Percentiles rank a stretch among this genome's conserved stretches.
Evolutionary conservation across 2,888 invertebrate genomes (phyloP).

Genomic region (Tuberolachnus salignus): DNA sequence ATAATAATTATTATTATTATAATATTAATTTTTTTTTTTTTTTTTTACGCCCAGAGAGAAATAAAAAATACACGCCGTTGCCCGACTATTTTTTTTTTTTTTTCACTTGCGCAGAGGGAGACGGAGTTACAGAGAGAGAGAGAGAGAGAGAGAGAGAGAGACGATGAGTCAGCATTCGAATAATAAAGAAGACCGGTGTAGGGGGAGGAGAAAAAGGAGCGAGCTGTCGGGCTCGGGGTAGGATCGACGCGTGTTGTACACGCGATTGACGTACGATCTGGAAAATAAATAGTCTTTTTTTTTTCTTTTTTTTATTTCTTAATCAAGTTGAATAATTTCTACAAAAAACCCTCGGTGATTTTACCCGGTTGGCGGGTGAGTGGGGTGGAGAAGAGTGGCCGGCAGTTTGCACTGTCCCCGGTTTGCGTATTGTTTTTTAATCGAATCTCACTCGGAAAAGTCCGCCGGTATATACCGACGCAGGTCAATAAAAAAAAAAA

Average conservation of each 20-base stretch:
- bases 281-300: no score
- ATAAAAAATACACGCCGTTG: conserved; percentile 4
- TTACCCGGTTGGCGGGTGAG: no score
- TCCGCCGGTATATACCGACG: neutral
- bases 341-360: no score
- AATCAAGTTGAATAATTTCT: no score
- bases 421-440: no score
- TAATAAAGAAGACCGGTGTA: neutral
- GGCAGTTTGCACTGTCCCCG: neutral
- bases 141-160: no score
- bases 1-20: conserved; percentile 23
- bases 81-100: neutral
- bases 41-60: neutral
- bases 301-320: no score
- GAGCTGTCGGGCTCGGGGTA: no score
- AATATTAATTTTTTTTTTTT: conserved; percentile 6
- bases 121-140: no score
- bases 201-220: no score
- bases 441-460: neutral
- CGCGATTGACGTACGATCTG: no score
- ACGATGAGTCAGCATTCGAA: conserved; percentile 42
- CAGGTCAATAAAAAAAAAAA: neutral
- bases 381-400: neutral
- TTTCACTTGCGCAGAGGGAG: neutral
- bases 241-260: no score